Evolutionary conservation across 1,140 invertebrate genomes (phyloP).

Genomic region (Aphelinus atriplicis): DNA sequence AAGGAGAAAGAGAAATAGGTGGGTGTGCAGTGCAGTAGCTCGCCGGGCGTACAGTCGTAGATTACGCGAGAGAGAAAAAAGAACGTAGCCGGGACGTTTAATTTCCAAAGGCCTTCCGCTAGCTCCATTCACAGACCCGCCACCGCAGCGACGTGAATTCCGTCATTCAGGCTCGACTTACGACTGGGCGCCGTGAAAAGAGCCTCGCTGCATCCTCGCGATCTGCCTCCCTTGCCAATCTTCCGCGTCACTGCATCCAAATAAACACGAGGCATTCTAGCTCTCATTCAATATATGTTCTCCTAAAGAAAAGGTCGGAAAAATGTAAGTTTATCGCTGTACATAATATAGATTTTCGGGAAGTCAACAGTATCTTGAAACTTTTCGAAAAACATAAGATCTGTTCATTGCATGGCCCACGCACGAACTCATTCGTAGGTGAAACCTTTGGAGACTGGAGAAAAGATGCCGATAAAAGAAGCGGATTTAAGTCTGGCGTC

Average conservation of each 20-base stretch:
- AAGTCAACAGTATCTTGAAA: too few species aligned
- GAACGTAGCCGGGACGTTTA: conserved; percentile 63
- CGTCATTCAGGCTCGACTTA: conserved; percentile 61
- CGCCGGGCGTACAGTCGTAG: conserved; percentile 55
- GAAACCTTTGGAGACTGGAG: too few species aligned
- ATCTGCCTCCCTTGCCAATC: conserved; percentile 39
- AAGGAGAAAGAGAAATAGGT: conserved; percentile 11
- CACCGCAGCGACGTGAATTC: conserved; percentile 52
- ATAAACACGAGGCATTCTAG: conserved; percentile 43
- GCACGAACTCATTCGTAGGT: too few species aligned
- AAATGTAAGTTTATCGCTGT: too few species aligned
- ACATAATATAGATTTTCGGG: too few species aligned
- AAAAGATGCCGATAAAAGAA: too few species aligned
- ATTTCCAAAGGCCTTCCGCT: conserved; percentile 66
- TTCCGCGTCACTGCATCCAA: conserved; percentile 48
- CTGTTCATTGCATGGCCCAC: too few species aligned
- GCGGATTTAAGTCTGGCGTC: too few species aligned
- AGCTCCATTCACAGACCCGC: conserved; percentile 61
- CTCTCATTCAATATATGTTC: neutral
- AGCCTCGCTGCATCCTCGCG: conserved; percentile 42
- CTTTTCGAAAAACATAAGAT: too few species aligned
- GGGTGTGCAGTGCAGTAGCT: conserved; percentile 11
- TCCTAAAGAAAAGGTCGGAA: too few species aligned
- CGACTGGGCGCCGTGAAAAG: conserved; percentile 51
- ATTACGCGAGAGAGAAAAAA: conserved; percentile 62